Conservation (phyloP, 2,113 vertebrate species). For the Prunella fulvescens region DNA sequence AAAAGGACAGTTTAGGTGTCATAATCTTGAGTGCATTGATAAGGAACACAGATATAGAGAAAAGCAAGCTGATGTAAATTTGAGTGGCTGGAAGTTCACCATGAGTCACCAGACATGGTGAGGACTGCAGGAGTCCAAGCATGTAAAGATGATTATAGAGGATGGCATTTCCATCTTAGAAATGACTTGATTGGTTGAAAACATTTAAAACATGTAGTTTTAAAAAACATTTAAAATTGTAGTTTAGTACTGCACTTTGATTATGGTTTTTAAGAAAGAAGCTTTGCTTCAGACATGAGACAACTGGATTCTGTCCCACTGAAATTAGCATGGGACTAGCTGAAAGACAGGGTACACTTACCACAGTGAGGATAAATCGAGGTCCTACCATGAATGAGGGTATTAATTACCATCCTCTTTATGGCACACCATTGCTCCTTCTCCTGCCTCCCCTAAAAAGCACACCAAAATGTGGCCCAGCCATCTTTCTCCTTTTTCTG, state of each 20-base stretch:
- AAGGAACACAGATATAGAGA: not conserved
- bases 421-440: not conserved
- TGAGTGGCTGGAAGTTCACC: not conserved
- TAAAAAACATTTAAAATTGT: not conserved
- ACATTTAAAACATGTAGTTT: not conserved
- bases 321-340: constrained; percentile 39
- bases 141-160: constrained; percentile 44
- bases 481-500: not conserved
- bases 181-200: not conserved
- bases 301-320: not conserved
- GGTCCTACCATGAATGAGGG: not conserved
- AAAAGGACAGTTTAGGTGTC: not conserved
- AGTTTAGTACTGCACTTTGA: not conserved
- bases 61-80: not conserved
- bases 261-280: constrained; percentile 22
- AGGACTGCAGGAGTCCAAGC: not conserved
- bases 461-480: not conserved
- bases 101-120: not conserved
- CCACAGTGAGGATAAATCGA: constrained; percentile 31
- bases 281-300: not conserved
- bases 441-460: not conserved
- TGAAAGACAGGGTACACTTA: not conserved
- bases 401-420: constrained; percentile 36
- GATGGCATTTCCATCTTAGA: not conserved
- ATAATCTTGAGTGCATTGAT: not conserved